Evolutionary conservation across 2,888 invertebrate genomes (phyloP), one percentile per base, ranked within the genome.

Genomic region (Belgica antarctica): DNA sequence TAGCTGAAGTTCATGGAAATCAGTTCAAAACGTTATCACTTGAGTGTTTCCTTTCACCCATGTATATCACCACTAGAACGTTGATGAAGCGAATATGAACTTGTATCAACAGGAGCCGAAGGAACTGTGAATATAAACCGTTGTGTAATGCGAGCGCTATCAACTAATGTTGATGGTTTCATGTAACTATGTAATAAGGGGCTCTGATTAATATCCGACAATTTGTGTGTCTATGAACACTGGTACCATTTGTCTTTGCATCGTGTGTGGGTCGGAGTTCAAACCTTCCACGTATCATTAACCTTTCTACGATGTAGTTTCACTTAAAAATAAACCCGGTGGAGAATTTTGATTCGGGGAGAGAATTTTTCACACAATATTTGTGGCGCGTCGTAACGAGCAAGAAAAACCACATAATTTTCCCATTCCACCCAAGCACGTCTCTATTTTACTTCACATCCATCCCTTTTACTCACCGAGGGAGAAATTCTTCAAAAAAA

Each of bases 321-420:
- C 12, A 4, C n/a, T n/a, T 59, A 24, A 10, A 25, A 62, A 63
- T 15, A 46, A 41, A 12, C 41, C 41, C 41, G 41, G 10, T 10
- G 41, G 25, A 25, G 63, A 66, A 66, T 66, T 65, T 65, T 65
- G 47, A 27, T 46, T 34, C 61, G 5, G 25, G n/a, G 25, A 61
- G 22, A 46, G 47, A 22, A 46, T 65, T 66, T 62, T 66, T 66
- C 65, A 66, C 65, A 47, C 65, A 66, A 66, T 66, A 66, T 66
- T 66, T 66, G 65, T 47, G 65, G 65, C 65, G n/a, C n/a, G 19
- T 27, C 41, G 28, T 63, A 41, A 36, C n/a, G n/a, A 17, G n/a
- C 27, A 28, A 22, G 34, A 36, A 63, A 63, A 63, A 41, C 65
- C 65, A 66, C 65, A 52, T 66, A 66, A 66, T 66, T 46, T 66